Conservation (phyloP, 2,113 vertebrate species). For the Trogon surrucura region DNA sequence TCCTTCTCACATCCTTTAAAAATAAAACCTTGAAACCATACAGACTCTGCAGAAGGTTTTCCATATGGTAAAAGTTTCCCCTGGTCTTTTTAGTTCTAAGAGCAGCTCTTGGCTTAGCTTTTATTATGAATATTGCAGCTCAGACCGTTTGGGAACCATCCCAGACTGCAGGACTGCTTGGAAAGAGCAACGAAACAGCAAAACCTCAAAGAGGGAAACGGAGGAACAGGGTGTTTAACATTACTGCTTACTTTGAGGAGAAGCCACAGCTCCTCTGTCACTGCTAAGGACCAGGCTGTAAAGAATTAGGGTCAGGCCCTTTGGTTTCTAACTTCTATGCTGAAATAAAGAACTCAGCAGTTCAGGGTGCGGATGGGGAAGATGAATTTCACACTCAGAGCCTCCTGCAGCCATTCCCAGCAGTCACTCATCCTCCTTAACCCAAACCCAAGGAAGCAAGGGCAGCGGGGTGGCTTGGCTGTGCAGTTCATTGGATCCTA, state of each 20-base stretch:
- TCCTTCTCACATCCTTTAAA: accelerated
- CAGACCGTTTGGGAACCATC: background rate
- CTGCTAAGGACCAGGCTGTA: background rate
- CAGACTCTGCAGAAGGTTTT: background rate
- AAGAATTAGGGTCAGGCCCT: background rate
- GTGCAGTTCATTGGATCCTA: background rate
- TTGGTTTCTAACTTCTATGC: background rate
- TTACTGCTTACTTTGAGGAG: background rate
- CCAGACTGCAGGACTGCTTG: background rate
- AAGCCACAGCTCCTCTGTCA: background rate
- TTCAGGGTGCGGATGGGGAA: background rate
- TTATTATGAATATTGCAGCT: background rate
- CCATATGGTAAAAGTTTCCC: background rate
- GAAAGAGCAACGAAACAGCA: background rate
- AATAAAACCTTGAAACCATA: background rate
- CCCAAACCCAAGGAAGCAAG: accelerated
- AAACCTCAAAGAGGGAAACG: background rate
- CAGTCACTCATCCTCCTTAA: background rate
- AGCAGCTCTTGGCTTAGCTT: background rate
- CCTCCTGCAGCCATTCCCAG: background rate
- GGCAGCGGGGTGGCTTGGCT: background rate
- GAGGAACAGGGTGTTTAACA: background rate
- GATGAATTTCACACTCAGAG: background rate
- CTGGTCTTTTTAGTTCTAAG: background rate
- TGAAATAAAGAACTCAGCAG: background rate